Evolutionary conservation across 2,113 vertebrate species (phyloP), one percentile per base, ranked within the genome.

Genomic region (Oreocharis arfaki): DNA sequence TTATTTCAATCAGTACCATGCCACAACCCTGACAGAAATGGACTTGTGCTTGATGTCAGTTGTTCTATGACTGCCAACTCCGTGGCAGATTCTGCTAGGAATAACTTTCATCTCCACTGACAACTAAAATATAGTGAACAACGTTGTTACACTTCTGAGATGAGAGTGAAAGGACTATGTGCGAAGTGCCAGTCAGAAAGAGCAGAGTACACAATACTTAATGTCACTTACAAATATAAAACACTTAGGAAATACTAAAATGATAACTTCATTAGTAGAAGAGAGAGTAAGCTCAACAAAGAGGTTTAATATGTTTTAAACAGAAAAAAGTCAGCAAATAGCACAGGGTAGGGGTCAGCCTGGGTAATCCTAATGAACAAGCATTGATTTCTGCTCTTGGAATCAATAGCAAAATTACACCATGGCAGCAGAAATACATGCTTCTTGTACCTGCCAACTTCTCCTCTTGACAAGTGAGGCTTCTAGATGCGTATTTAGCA

Each of bases 71-170:
- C 86, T 90, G 92, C 86, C 94, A 95, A 46, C 77, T 95, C 24
- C 82, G 65, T 52, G 68, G 92, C 83, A 94, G 86, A 84, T 91
- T 84, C 85, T 84, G 20, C 70, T 74, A 57, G 85, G 83, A 76
- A 90, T 74, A 46, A 84, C 21, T 77, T 96, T 95, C 71, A 94
- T 96, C 94, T 94, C 59, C 35, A 47, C 47, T 87, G 89, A 87
- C 69, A 90, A 73, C 41, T 75, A 90, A 96, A 90, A 53, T 64
- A 76, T 13, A 71, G 73, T 93, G 82, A 96, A 83, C 53, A 89
- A 32, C 30, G 8, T 74, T 56, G 44, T 50, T 97, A 37, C 12
- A 70, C 44, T 89, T 90, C 57, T 52, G 91, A 92, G 61, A 88
- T 71, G 79, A 70, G 70, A 61, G 22, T 50, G 67, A 81, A 84